phyloP scores from a whole-genome alignment of 2,113 vertebrate species.

The Columba livia region DNA sequence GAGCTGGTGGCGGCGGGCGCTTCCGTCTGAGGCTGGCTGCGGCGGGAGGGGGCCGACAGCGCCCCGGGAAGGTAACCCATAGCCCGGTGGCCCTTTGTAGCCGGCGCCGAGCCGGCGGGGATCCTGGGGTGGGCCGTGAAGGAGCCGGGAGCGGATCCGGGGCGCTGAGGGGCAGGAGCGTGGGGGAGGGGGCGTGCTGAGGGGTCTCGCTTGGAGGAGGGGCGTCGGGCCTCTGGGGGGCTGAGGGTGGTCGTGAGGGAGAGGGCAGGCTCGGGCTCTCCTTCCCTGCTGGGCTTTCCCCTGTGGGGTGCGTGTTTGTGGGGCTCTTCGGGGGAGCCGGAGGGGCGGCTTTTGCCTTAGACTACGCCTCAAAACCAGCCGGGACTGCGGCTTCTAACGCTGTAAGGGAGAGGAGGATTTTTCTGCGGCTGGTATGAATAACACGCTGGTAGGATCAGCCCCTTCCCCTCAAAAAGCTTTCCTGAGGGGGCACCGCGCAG shows the following conservation, averaged over 20 bases:
- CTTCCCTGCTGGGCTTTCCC: neutral
- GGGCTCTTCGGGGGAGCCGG: neutral
- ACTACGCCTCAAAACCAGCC: neutral
- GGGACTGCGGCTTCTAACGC: neutral
- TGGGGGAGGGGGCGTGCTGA: neutral
- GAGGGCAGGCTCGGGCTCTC: neutral
- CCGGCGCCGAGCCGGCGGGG: neutral
- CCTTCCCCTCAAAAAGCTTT: accelerated
- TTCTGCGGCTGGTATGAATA: neutral
- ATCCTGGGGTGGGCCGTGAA: neutral
- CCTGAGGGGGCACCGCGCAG: neutral
- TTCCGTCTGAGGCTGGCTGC: neutral
- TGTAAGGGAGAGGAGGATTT: neutral
- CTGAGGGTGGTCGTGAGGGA: too few relatives aligned
- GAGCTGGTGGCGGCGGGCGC: neutral
- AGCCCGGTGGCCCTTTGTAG: neutral
- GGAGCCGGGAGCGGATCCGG: neutral
- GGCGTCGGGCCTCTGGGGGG: too few relatives aligned
- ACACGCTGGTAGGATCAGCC: neutral
- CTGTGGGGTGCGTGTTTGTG: neutral
- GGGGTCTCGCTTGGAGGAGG: neutral
- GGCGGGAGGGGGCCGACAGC: neutral
- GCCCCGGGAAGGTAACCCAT: neutral
- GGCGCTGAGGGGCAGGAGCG: neutral
- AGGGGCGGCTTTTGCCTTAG: neutral